These are phyloP conservation scores for Gordius sp. DNA, from an alignment of 2,888 invertebrate genomes.

Conservation along the genomic window DNA sequence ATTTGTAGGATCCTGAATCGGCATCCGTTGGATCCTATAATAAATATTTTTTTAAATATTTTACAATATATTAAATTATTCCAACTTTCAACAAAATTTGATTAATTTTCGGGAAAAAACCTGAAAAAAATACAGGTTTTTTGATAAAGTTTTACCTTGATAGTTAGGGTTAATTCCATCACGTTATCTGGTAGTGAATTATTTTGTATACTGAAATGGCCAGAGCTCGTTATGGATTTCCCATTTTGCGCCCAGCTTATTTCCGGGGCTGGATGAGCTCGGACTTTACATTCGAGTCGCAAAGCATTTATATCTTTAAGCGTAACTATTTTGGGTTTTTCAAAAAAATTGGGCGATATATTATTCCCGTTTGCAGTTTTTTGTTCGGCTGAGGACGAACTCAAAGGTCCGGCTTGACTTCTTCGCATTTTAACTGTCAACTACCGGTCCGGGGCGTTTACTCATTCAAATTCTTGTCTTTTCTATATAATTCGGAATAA, in stretches of 20 bases:
- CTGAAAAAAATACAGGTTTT: neutral
- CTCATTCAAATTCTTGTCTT: too few relatives aligned
- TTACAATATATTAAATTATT: neutral
- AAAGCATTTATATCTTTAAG: neutral
- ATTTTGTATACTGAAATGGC: neutral
- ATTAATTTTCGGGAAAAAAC: neutral
- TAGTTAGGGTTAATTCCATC: neutral
- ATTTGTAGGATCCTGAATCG: conserved; percentile 2
- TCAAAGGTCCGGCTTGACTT: too few relatives aligned
- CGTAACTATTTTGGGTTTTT: conserved; percentile 5
- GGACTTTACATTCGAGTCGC: neutral
- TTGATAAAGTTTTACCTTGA: conserved; percentile 14
- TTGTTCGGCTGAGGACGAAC: too few relatives aligned
- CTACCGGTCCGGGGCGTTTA: too few relatives aligned
- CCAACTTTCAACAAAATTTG: neutral
- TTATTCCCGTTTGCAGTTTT: too few relatives aligned
- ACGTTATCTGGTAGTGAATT: neutral
- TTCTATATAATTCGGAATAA: too few relatives aligned
- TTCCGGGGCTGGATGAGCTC: neutral
- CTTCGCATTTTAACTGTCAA: too few relatives aligned
- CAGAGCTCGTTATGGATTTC: neutral
- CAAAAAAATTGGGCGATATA: conserved; percentile 9
- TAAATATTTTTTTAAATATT: neutral
- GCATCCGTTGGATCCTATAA: neutral
- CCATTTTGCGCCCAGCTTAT: neutral